phyloP scores from a whole-genome alignment of 2,888 invertebrate species.

The Biston stratarius region DNA sequence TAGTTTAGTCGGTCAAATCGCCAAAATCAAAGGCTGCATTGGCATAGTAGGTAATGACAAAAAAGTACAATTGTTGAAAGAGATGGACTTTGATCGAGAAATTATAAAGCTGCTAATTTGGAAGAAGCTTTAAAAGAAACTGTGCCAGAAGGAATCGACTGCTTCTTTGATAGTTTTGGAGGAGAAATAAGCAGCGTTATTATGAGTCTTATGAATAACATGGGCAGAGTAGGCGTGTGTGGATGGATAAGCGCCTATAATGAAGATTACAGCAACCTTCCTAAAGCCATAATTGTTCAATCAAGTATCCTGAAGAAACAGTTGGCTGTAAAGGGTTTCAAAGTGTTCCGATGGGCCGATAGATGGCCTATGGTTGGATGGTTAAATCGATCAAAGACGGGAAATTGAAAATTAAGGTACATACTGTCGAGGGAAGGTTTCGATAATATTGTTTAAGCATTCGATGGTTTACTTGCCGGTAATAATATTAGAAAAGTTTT shows the following conservation, averaged over 20 bases:
- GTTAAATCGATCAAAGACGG: neutral
- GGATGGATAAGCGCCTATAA: conserved; percentile 44
- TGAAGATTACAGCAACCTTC: conserved; percentile 46
- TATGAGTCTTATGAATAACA: neutral
- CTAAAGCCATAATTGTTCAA: conserved; percentile 8
- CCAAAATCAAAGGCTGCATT: conserved; percentile 88
- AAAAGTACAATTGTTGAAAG: conserved; percentile 66
- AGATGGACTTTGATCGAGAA: neutral
- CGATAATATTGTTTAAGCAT: conserved; percentile 55
- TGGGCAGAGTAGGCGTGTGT: conserved; percentile 1
- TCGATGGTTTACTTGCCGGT: neutral
- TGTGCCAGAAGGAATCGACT: neutral
- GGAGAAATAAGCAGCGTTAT: neutral
- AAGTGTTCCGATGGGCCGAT: conserved; percentile 1
- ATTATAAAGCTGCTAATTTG: neutral
- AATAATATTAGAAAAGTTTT: conserved; percentile 3
- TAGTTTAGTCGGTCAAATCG: conserved; percentile 86
- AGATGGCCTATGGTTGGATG: conserved; percentile 39
- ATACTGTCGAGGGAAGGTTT: conserved; percentile 88
- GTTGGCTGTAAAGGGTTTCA: neutral
- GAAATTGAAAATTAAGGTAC: neutral
- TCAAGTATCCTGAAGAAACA: neutral
- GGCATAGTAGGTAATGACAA: conserved; percentile 90
- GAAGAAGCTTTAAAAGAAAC: neutral
- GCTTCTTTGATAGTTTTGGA: conserved; percentile 4